These are phyloP conservation scores for Rotaria macrura DNA, from an alignment of 2,888 invertebrate genomes.

Conservation along the genomic window DNA sequence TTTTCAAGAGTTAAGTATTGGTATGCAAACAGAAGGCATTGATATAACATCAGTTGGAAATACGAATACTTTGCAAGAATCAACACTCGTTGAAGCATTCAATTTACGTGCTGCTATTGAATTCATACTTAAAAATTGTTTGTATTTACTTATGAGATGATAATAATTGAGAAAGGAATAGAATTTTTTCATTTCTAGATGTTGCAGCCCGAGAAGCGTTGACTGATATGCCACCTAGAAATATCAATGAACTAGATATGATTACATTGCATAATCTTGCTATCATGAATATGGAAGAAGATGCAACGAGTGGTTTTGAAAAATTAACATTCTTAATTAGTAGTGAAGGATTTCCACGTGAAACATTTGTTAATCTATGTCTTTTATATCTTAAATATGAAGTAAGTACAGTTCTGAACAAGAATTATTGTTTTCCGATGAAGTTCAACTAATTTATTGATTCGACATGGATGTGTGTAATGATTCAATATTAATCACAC, in stretches of 20 bases:
- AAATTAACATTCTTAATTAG: conserved; percentile 82
- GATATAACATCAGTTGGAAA: conserved; percentile 85
- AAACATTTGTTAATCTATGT: conserved; percentile 88
- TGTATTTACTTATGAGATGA: too few species aligned
- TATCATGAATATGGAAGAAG: conserved; percentile 72
- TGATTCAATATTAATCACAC: too few species aligned
- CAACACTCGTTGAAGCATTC: conserved; percentile 90
- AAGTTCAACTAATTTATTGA: too few species aligned
- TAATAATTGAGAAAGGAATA: not conserved
- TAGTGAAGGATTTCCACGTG: conserved; percentile 88
- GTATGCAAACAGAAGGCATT: conserved; percentile 76
- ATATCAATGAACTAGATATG: conserved; percentile 91
- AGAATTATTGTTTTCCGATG: too few species aligned
- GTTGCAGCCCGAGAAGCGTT: conserved; percentile 64
- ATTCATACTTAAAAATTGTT: conserved; percentile 75
- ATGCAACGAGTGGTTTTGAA: conserved; percentile 83
- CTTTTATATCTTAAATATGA: conserved; percentile 90
- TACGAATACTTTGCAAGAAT: conserved; percentile 79
- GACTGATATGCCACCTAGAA: conserved; percentile 59
- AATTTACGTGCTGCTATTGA: conserved; percentile 96
- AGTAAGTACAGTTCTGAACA: conserved; percentile 39
- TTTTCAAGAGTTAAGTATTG: conserved; percentile 71
- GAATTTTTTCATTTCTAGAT: conserved; percentile 52
- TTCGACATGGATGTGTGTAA: too few species aligned
- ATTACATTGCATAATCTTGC: conserved; percentile 95